Percentiles rank a stretch among this genome's conserved stretches.
Conservation (phyloP, 2,113 vertebrate species). For the Bufo bufo region DNA sequence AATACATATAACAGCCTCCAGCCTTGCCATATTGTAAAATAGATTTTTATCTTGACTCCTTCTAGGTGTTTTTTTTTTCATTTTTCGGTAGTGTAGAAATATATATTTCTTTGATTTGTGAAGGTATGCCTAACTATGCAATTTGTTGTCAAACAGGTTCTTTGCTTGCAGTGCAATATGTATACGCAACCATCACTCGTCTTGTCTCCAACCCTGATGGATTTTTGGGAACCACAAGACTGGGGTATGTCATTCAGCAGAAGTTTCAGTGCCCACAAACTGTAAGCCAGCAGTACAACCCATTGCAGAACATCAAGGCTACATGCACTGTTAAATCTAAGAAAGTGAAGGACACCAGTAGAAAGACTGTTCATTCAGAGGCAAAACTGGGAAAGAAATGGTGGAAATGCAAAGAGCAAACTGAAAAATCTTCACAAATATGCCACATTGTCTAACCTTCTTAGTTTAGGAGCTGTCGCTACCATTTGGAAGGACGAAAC, state of each 20-base stretch:
- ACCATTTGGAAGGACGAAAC: neutral
- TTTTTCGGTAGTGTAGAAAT: no score
- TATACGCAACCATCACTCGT: constrained; percentile 70
- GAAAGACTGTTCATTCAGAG: neutral
- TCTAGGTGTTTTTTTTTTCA: no score
- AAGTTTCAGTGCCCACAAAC: constrained; percentile 70
- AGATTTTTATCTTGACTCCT: no score
- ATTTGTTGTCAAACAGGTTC: constrained; percentile 66
- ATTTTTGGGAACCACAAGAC: constrained; percentile 72
- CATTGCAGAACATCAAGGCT: constrained; percentile 70
- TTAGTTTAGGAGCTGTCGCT: neutral
- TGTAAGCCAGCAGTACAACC: constrained; percentile 64
- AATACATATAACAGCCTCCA: no score
- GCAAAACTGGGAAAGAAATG: neutral
- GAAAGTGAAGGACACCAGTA: constrained; percentile 15
- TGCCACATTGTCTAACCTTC: constrained; percentile 22
- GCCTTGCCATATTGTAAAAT: no score
- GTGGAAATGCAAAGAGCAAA: constrained; percentile 17
- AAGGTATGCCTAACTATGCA: neutral
- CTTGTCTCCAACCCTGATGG: constrained; percentile 71
- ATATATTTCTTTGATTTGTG: no score
- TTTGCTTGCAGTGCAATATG: constrained; percentile 74
- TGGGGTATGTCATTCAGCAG: constrained; percentile 69
- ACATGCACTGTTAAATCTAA: constrained; percentile 70
- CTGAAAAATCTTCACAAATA: constrained; percentile 15